A percentile compares a stretch with the other conserved stretches of the same genome.
Conservation (phyloP, 1,140 invertebrate species). For the Acromyrmex echinatior region DNA sequence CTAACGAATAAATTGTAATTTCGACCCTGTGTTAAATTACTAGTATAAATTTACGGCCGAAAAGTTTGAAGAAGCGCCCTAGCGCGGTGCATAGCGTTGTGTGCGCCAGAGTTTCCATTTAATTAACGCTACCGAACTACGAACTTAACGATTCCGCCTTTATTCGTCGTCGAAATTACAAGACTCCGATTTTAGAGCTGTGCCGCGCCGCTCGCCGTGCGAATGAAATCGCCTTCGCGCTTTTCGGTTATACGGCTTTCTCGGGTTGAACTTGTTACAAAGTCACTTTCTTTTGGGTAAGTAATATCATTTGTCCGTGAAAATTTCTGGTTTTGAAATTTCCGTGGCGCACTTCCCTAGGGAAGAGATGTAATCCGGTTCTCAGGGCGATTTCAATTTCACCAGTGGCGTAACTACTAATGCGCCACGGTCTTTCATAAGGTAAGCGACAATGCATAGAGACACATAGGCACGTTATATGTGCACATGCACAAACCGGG, state of each 20-base stretch:
- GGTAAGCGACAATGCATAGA: slow-evolving; percentile 59
- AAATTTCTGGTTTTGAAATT: slow-evolving; percentile 21
- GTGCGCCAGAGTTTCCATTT: slow-evolving; percentile 44
- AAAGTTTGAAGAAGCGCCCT: slow-evolving; percentile 51
- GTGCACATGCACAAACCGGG: slow-evolving; percentile 19
- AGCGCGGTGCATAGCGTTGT: slow-evolving; percentile 7
- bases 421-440: slow-evolving; percentile 56
- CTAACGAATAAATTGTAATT: slow-evolving; percentile 62
- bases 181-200: slow-evolving; percentile 52
- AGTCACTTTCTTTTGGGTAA: slow-evolving; percentile 8
- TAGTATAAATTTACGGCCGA: slow-evolving; percentile 54
- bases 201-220: not conserved
- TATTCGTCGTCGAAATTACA: slow-evolving; percentile 53
- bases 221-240: slow-evolving; percentile 15
- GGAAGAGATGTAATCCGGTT: not conserved
- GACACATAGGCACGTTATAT: slow-evolving; percentile 31
- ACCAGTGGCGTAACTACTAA: slow-evolving; percentile 46
- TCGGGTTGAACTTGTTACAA: slow-evolving; percentile 25
- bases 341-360: not conserved
- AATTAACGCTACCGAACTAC: slow-evolving; percentile 53
- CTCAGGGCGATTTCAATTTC: slow-evolving; percentile 55
- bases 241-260: not conserved
- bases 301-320: slow-evolving; percentile 25
- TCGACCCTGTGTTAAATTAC: slow-evolving; percentile 54
- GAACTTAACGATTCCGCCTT: slow-evolving; percentile 59